A percentile compares a stretch with the other conserved stretches of the same genome.
These are phyloP conservation scores for Ageneiosus marmoratus DNA, from an alignment of 2,113 vertebrate genomes.

Conservation along the genomic window DNA sequence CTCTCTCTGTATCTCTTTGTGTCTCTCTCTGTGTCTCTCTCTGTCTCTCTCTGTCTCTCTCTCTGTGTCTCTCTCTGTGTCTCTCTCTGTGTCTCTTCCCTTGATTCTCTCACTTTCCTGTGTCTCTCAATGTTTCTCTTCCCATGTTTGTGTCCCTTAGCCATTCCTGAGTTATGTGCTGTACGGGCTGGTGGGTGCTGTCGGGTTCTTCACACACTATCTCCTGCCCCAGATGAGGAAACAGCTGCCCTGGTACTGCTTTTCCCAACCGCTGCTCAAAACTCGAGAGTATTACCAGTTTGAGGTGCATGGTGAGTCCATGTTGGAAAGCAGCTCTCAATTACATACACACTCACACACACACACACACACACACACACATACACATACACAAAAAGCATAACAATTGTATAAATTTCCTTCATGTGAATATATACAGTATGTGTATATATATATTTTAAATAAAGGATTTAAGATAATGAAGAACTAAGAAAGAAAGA, in stretches of 20 bases:
- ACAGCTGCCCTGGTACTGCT: conserved; percentile 96
- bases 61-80: neutral
- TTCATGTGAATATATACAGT: too few species aligned
- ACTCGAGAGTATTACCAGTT: conserved; percentile 95
- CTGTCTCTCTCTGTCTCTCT: too few species aligned
- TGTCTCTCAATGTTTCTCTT: neutral
- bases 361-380: neutral
- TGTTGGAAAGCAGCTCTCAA: neutral
- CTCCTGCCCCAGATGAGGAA: conserved; percentile 94
- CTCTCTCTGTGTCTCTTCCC: neutral
- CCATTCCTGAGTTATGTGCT: conserved; percentile 93
- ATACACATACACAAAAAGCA: too few species aligned
- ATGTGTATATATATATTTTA: too few species aligned
- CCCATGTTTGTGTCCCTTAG: conserved; percentile 62
- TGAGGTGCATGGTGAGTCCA: conserved; percentile 90
- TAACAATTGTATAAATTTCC: too few species aligned
- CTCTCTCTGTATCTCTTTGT: too few species aligned
- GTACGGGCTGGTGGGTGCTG: conserved; percentile 84
- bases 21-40: too few species aligned
- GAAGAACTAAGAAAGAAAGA: too few species aligned
- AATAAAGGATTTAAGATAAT: too few species aligned
- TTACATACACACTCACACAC: neutral
- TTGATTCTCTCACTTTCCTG: neutral
- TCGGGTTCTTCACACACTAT: conserved; percentile 92
- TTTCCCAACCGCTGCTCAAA: conserved; percentile 95